Percentiles rank a stretch among this genome's conserved stretches.
Evolutionary conservation across 2,113 vertebrate species (phyloP).

Genomic region (Hippoglossus stenolepis): DNA sequence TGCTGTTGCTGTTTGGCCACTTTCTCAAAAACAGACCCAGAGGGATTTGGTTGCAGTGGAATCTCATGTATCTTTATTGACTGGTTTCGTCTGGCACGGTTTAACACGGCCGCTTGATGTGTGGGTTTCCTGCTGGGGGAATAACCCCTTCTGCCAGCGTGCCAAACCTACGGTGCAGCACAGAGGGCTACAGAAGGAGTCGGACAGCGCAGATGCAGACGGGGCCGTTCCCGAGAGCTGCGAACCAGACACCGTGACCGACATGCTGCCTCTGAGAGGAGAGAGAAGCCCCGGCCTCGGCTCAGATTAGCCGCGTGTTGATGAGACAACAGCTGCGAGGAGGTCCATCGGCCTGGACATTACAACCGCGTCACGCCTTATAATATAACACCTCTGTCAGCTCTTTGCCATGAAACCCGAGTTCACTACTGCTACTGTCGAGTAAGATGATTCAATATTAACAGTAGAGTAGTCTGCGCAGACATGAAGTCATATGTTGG

Average conservation of each 20-base stretch:
- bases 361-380: slow-evolving; percentile 58
- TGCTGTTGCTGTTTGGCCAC: slow-evolving; percentile 35
- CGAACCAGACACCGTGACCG: slow-evolving; percentile 68
- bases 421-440: slow-evolving; percentile 44
- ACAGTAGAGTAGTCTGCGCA: slow-evolving; percentile 18
- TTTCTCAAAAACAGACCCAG: slow-evolving; percentile 49
- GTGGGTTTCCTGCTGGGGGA: slow-evolving; percentile 52
- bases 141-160: slow-evolving; percentile 33
- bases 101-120: slow-evolving; percentile 36
- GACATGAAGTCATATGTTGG: not conserved
- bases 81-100: slow-evolving; percentile 42
- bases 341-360: slow-evolving; percentile 31
- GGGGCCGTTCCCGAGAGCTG: slow-evolving; percentile 32
- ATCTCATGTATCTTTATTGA: slow-evolving; percentile 54
- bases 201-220: slow-evolving; percentile 42
- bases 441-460: slow-evolving; percentile 30
- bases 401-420: slow-evolving; percentile 58
- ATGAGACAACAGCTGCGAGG: slow-evolving; percentile 72
- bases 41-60: slow-evolving; percentile 59
- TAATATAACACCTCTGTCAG: slow-evolving; percentile 76
- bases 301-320: slow-evolving; percentile 53
- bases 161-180: slow-evolving; percentile 40
- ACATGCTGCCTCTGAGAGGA: slow-evolving; percentile 53
- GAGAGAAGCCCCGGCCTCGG: slow-evolving; percentile 39
- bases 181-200: slow-evolving; percentile 26